These are phyloP conservation scores for Caenorhabditis panamensis DNA, from an alignment of 2,888 invertebrate genomes.

Conservation along the genomic window DNA sequence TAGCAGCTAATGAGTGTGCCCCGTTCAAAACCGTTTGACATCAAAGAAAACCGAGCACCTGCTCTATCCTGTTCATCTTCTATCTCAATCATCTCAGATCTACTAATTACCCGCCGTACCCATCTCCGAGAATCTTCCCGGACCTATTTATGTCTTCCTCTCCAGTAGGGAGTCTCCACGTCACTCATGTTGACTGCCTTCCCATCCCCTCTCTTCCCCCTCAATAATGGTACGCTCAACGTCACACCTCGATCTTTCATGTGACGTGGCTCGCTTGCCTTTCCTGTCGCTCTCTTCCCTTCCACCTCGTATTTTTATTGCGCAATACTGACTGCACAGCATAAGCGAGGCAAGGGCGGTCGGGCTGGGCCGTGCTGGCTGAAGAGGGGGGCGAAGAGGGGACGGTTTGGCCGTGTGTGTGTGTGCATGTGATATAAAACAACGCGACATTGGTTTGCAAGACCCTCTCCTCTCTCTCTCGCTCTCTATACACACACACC, in stretches of 20 bases:
- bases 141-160: not conserved
- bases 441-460: constrained; percentile 19
- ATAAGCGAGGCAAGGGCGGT: not conserved
- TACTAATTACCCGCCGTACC: not conserved
- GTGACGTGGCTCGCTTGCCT: constrained; percentile 15
- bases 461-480: not conserved
- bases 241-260: not conserved
- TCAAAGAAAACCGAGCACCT: too few relatives aligned
- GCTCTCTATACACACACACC: not conserved
- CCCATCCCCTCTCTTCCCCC: not conserved
- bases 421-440: constrained; percentile 29
- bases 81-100: too few relatives aligned
- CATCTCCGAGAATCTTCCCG: constrained; percentile 19
- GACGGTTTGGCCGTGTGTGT: constrained; percentile 15
- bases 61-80: too few relatives aligned
- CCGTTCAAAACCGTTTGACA: too few relatives aligned
- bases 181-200: constrained; percentile 18
- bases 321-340: constrained; percentile 27
- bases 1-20: too few relatives aligned
- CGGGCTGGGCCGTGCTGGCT: constrained; percentile 4
- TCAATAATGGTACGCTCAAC: constrained; percentile 25
- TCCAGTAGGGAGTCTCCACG: not conserved
- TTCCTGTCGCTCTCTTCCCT: not conserved
- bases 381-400: constrained; percentile 7
- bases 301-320: not conserved